Conservation (phyloP, 2,797 vertebrate genomes). For the Streptopelia turtur region DNA sequence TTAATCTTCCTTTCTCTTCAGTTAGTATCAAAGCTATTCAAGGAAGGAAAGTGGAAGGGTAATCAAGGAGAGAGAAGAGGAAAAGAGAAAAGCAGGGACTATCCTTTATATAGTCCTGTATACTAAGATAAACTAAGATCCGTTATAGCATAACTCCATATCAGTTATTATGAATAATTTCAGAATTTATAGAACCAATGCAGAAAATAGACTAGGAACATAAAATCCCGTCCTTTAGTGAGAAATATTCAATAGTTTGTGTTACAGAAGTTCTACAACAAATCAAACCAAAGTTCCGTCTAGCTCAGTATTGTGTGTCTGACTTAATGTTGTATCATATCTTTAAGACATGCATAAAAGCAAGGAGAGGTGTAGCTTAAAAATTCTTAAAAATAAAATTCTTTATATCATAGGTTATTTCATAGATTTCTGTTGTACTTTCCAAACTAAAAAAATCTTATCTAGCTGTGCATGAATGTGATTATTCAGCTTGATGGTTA, state of each 20-base stretch:
- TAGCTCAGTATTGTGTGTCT: neutral
- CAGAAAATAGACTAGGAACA: neutral
- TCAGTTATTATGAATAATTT: neutral
- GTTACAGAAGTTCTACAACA: neutral
- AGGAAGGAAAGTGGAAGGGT: neutral
- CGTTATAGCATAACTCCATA: fast-evolving
- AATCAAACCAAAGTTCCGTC: neutral
- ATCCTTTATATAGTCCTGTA: neutral
- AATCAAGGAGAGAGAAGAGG: neutral
- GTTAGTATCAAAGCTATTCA: neutral
- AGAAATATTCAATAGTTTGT: neutral
- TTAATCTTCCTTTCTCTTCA: neutral
- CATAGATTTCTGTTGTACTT: neutral
- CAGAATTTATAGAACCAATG: neutral
- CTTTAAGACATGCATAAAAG: neutral
- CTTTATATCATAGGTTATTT: neutral
- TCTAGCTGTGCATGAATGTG: neutral
- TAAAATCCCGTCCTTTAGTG: neutral
- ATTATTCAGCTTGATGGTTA: neutral
- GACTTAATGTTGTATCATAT: neutral
- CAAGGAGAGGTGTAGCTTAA: neutral
- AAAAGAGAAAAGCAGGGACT: neutral
- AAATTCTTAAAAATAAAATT: neutral
- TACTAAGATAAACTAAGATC: fast-evolving
- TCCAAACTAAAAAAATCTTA: neutral